Evolutionary conservation across 2,797 vertebrate species (phyloP), one percentile per base, ranked within the genome.

Genomic region (Ispidina picta): DNA sequence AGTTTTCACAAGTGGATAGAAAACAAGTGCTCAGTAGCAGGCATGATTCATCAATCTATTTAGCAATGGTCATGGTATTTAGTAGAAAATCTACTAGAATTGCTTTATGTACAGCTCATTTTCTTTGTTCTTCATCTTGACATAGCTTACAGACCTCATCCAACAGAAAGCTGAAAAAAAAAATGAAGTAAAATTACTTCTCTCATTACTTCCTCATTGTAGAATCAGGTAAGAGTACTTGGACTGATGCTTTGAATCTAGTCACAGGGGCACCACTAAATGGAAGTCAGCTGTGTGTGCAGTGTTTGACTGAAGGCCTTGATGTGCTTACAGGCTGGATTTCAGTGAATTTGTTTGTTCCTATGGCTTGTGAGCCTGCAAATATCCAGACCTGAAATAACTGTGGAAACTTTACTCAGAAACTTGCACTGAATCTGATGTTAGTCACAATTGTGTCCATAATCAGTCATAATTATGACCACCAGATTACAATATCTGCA

Each of bases 11-110:
- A 95, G 52, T 54, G 31, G 62, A 92, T 87, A 78, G 48, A 94
- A 96, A 95, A 74, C 59, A 91, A 94, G 54, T 74, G 66, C 93
- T 91, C 92, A 79, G 23, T 88, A 87, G 80, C 78, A 81, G 56
- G n/a, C 70, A 37, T 84, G 72, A 87, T 59, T 86, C 84, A 68
- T 95, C 79, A 78, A 49, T 93, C 70, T 88, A 2, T 91, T 96
- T 65, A 93, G 54, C 80, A 93, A 46, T 86, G 68, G 60, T 91
- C 44, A 43, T 63, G 72, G 21, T 62, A 86, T 71, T 94, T 74
- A 79, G 43, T 52, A 58, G 54, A 64, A 92, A 78, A 72, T 28
- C 26, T 49, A 16, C n/a, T 66, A 55, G 28, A 25, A 59, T 82
- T 2, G 3, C 52, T 79, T 86, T 54, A 90, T 71, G 74, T 52